Base-by-base conservation (phyloP, 1,140 invertebrate species). In the Tyrophagus putrescentiae region DNA sequence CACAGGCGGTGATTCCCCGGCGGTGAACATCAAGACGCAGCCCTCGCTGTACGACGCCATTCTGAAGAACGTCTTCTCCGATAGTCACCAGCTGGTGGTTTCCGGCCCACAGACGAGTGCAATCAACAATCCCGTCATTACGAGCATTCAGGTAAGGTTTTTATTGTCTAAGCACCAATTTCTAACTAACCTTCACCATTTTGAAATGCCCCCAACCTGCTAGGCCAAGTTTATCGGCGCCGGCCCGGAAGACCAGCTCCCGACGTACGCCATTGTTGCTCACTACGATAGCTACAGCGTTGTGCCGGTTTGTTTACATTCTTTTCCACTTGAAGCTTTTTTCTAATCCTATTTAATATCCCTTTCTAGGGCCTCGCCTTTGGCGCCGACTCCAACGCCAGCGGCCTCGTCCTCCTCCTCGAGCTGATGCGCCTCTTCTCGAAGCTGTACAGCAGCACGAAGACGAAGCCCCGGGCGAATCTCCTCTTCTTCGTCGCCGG, bases 311-410 rank as follows among this genome's bases (percentile, higher is more conserved):
- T 82, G 79, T 58, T 39, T 58, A 28, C 33, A 42, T 63, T 61
- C 41, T 61, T 45, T 50, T 16, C 64, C 39, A 39, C 29, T 52
- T 44, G 39, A 39, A 48, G n/a, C 7, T 56, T 45, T 29, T 44
- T 54, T 60, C 44, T 25, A 60, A 59, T 9, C 3, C 44, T 13
- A 18, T 4, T 36, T 44, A 27, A 32, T 48, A 18, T 59, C 59
- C 18, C 21, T 64, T 70, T 70, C 33, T 68, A 91, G 87, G 84
- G 84, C 61, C 68, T 95, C 25, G 80, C 88, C 9, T 79, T 77
- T 72, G 91, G 90, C 34, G 82, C 83, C 4, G 91, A 96, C 72
- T 92, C 89, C 0, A 96, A 96, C 78, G 91, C 83, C 7, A 92
- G 89, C 62, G 95, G 95, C 58, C 82, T 91, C 11, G 82, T 87